Evolutionary conservation across 2,888 invertebrate genomes (phyloP), one percentile per base, ranked within the genome.

Genomic region (Eumerus sabulonum): DNA sequence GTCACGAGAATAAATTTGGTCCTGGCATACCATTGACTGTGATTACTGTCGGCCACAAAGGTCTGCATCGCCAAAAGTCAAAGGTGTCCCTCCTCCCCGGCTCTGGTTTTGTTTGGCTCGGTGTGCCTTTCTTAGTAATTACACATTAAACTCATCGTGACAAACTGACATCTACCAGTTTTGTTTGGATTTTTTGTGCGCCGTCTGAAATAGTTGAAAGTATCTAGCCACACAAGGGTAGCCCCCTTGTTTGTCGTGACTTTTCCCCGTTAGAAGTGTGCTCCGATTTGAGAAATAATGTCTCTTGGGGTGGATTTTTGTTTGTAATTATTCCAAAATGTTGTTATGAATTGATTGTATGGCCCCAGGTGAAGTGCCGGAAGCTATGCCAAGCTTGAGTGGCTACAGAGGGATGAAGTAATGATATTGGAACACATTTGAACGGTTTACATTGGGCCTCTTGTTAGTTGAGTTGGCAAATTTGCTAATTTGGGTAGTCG

Each of bases 211-310:
- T 27, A 27, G 27, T 27, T 27, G 27, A 27, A 27, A 27, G 2
- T 27, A 27, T 27, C 27, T 27, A 4, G 27, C 27, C 27, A 7
- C 27, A 27, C 27, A 27, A 16, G 16, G 38, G 38, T 36, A 42
- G 27, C 36, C 16, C 11, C n/a, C 19, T 48, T 40, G 44, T 56
- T 72, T 73, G 53, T 73, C 72, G 72, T 73, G 72, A 73, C 72
- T 73, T 64, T 59, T 64, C 40, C 57, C 64, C 72, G 72, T 73
- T 73, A 51, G 50, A 51, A 38, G 56, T 48, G 40, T 14, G 53
- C 47, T 73, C 66, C 64, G 72, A 73, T 73, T 73, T 59, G 53
- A 66, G 63, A 17, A 60, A 12, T 48, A 60, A 48, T 48, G 48
- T 60, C 48, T 60, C 48, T n/a, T 16, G 40, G 38, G 36, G 48